phyloP scores from a whole-genome alignment of 2,888 invertebrate genomes.

The Mesorhabditis spiculigera region DNA sequence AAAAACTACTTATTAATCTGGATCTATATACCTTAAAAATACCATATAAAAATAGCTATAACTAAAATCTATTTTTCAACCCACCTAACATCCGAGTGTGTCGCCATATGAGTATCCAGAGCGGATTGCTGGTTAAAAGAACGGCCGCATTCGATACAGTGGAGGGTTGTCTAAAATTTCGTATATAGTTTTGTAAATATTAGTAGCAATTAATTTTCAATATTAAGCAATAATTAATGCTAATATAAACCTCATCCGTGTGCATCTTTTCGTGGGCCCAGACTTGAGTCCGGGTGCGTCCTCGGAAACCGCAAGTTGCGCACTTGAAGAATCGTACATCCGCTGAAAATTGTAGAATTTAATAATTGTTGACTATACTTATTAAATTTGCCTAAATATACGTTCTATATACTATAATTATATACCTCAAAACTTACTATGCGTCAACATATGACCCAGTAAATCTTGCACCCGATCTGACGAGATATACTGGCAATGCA shows the following conservation, averaged over 20 bases:
- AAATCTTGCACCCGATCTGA: conserved; percentile 65
- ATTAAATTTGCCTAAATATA: background rate
- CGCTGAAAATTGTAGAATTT: conserved; percentile 33
- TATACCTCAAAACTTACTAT: conserved; percentile 54
- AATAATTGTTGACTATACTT: background rate
- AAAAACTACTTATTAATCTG: conserved; percentile 13
- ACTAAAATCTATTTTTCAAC: background rate
- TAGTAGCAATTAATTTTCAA: background rate
- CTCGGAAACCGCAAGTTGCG: conserved; percentile 38
- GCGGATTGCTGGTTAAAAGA: conserved; percentile 67
- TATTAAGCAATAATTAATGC: background rate
- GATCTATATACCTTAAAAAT: conserved; percentile 5
- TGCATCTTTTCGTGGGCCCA: conserved; percentile 68
- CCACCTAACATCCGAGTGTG: conserved; percentile 27
- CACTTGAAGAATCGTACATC: conserved; percentile 63
- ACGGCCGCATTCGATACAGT: conserved; percentile 66
- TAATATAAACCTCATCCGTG: conserved; percentile 56
- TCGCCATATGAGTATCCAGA: conserved; percentile 65
- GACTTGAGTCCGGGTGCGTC: conserved; percentile 61
- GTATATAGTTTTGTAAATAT: background rate
- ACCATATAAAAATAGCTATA: conserved; percentile 2
- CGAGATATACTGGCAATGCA: conserved; percentile 65
- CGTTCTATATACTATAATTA: background rate
- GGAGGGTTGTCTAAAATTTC: conserved; percentile 54
- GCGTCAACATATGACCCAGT: conserved; percentile 68